Base-by-base conservation (phyloP, 2,113 vertebrate genomes). In the Solea solea region DNA sequence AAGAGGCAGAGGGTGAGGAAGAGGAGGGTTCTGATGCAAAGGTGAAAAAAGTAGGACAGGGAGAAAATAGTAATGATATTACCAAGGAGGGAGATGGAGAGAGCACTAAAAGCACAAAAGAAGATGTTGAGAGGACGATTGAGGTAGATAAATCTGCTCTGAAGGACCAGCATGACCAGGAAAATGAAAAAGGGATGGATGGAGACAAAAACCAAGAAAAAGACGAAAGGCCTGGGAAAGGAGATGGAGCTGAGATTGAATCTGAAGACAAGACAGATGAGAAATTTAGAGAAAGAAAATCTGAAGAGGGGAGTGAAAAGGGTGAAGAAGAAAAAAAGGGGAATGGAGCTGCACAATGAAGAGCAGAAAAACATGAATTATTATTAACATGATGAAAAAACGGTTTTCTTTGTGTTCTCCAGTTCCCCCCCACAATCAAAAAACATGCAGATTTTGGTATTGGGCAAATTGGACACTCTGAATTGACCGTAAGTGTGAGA, bases 1-100 rank as follows among this genome's bases (percentile, higher is more conserved):
- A 86, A 11, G 84, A 90, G 52, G 88, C 84, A 58, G 85, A 89
- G 34, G 86, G 85, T 52, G 77, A 89, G 28, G 72, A 87, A 64
- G 84, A 87, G 45, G 76, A 82, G 39, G 80, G 63, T 62, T 69
- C 64, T 11, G 28, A 73, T 13, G 14, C 41, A 50, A 78, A 74
- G 56, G 15, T 4, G 8, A 40, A 50, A 25, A 62, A 72, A 64
- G 52, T 62, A 12, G 59, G 46, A 44, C 73, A 75, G 14, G 61
- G 56, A 57, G 70, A 82, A 6, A 76, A 76, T 25, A 54, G 61
- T 7, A 69, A 78, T 44, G 72, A 82, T 9, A 72, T 90, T 41
- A 51, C 62, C 52, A 82, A 90, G 44, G 82, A 90, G 13, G 82
- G 79, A 21, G 79, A 86, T 25, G 81, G 69, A 65, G 77, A 90